Evolutionary conservation across 64 coral and sea anemone genomes (phyloP).

Genomic region (Pachyseris speciosa): DNA sequence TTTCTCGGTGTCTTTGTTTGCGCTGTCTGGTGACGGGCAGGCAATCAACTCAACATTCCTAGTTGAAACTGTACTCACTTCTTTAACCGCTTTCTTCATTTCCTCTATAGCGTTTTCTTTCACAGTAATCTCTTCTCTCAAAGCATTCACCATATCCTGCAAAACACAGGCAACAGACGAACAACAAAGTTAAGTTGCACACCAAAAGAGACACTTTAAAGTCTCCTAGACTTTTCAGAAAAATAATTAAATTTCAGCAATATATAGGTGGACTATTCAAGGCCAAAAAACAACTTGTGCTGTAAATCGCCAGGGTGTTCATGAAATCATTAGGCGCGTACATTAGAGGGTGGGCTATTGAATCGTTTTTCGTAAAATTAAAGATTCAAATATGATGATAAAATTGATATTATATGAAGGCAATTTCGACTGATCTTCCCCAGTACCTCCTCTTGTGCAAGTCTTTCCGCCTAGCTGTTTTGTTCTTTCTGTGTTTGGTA

Average conservation of each 20-base stretch:
- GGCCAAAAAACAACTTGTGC: no score
- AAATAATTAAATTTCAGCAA: neutral
- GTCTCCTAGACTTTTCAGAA: neutral
- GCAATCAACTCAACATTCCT: no score
- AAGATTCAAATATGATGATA: no score
- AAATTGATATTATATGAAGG: no score
- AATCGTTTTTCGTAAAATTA: no score
- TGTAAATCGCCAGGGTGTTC: no score
- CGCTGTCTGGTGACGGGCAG: no score
- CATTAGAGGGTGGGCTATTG: no score
- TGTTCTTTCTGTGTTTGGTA: conserved; percentile 74
- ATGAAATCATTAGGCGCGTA: no score
- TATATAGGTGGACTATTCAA: no score
- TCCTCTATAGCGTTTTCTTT: conserved; percentile 71
- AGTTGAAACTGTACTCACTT: conserved; percentile 49
- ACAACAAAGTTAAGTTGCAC: neutral
- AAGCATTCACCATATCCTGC: conserved; percentile 78
- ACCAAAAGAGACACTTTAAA: neutral
- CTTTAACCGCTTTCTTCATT: conserved; percentile 79
- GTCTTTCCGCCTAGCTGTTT: conserved; percentile 65
- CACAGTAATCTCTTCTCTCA: conserved; percentile 60
- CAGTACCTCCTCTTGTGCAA: conserved; percentile 79
- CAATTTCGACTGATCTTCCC: neutral
- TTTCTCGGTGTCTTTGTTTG: no score
- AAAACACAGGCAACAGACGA: neutral